Evolutionary conservation across 2,888 invertebrate genomes (phyloP), one percentile per base, ranked within the genome.

Genomic region (Drosophila paranaensis): DNA sequence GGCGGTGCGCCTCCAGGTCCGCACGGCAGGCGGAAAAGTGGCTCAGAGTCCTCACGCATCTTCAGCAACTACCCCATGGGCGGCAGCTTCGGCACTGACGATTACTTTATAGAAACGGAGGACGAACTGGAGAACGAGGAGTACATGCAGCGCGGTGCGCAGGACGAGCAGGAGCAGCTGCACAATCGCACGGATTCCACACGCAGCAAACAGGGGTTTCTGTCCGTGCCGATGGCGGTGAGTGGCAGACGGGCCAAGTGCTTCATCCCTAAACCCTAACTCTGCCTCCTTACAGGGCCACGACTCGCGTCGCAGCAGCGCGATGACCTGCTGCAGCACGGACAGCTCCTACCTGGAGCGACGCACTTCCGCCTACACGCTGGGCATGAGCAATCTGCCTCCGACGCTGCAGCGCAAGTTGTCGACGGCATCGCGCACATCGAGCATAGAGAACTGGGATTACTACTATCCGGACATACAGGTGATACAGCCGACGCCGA

Each of bases 341-440:
- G 97, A 96, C 68, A 96, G 96, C 91, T 96, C 96, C 66, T 97
- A 97, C 90, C 93, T 97, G 90, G 97, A 97, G 92, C 94, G 97
- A 57, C 95, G 97, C 57, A 96, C 96, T 77, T 97, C 97, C 25
- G 96, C 96, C 45, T 95, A 96, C 74, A 96, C 95, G 64, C 94
- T 96, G 92, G 96, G 96, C 70, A 93, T 96, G 91, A 94, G 95
- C 62, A 95, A 96, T 79, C 71, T 93, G 62, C 92, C 93, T 53
- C 90, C 93, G 11, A 89, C 92, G 66, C 82, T 93, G 72, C 91
- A 91, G 70, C 89, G 91, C 20, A 92, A 92, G 66, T 77, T 92
- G 37, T 91, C 92, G 39, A 88, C 92, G n/a, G 86, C 91, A 37
- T 91, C 91, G 45, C 91, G 91, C 10, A 88, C 91, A 48, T 92